Percentiles rank a stretch among this genome's conserved stretches.
Conservation (phyloP, 2,113 vertebrate species). For the Vulpes lagopus region DNA sequence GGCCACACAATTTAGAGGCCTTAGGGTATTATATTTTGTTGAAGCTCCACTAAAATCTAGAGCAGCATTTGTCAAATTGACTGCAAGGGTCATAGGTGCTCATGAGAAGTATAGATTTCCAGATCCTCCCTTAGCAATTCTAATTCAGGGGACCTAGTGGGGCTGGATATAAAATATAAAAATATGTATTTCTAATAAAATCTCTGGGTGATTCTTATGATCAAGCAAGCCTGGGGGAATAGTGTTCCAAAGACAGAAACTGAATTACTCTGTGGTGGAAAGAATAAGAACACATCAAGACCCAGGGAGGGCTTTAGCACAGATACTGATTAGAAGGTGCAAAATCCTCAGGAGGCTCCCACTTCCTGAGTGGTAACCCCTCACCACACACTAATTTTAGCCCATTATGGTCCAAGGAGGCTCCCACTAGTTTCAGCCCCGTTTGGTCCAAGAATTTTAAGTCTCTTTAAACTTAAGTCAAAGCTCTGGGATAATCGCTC, state of each 20-base stretch:
- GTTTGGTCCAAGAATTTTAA: not conserved
- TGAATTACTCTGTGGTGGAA: not conserved
- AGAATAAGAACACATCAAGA: not conserved
- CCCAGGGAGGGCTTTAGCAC: not conserved
- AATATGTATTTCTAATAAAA: constrained; percentile 1
- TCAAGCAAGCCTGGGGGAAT: not conserved
- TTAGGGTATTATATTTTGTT: not conserved
- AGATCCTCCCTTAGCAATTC: not conserved
- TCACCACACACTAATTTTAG: not conserved
- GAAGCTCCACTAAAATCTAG: not conserved
- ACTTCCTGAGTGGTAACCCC: not conserved
- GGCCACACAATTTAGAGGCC: not conserved
- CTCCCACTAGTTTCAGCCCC: not conserved
- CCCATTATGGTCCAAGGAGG: not conserved
- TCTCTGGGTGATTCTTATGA: not conserved
- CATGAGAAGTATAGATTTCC: not conserved
- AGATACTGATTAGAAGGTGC: not conserved
- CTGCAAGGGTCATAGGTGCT: not conserved
- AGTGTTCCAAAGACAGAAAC: not conserved
- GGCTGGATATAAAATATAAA: not conserved
- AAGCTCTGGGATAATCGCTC: not conserved
- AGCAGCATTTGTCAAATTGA: not conserved
- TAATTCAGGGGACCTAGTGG: not conserved
- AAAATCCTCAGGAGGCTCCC: not conserved
- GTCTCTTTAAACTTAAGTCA: not conserved